Evolutionary conservation across 1,140 invertebrate genomes (phyloP), one percentile per base, ranked within the genome.

Genomic region (Apis cerana): DNA sequence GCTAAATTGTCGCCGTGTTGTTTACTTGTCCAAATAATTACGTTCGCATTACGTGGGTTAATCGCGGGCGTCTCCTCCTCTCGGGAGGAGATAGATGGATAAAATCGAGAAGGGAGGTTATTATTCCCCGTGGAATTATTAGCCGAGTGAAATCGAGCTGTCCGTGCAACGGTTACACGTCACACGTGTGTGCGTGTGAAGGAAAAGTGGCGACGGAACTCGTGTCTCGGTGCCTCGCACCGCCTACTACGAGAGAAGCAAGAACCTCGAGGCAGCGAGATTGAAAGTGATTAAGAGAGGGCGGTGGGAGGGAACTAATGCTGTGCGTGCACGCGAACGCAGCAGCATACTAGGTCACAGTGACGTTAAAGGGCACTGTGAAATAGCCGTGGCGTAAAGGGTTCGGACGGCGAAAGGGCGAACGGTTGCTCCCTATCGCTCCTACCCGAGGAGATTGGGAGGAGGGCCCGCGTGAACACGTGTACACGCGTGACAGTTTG

Each of bases 401-500:
- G 75, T 81, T 87, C 75, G 69, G 71, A 70, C 67, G 71, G 61
- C 7, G 58, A 82, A 69, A 76, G 71, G 79, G 67, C 19, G 65
- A 23, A 68, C 69, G 33, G 69, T 13, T 21, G 54, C 69, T 75
- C 79, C 85, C 82, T 89, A 91, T 90, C 88, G 90, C 27, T 27
- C 27, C 27, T 88, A 88, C 86, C 84, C 33, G 33, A 33, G 33
- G 82, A 86, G 83, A 77, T 83, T 84, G 67, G 33, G 74, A 75
- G 83, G 76, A 72, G 70, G 84, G 81, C 43, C 65, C 48, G 76
- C 52, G 33, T 33, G 69, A 88, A 90, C 90, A 90, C 79, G 86
- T 89, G 90, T 91, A 88, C 3, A 78, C 75, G 69, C 78, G 85
- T 90, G 89, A 91, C 90, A 90, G 90, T 90, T 91, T 91, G 89